Conservation (phyloP, 1,140 invertebrate species). For the Ceratina japonica region DNA sequence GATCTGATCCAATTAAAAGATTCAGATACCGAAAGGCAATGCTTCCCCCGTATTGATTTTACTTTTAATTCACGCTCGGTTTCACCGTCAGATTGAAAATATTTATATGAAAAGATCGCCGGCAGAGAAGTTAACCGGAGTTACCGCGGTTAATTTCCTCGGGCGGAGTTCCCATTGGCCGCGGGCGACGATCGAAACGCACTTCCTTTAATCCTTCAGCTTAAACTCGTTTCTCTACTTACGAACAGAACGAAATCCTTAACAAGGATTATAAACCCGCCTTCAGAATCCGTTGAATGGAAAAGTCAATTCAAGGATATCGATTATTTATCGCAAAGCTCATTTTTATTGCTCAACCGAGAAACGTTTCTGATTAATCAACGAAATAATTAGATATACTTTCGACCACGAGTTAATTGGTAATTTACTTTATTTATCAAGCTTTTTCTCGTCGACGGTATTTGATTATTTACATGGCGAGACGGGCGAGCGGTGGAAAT, state of each 20-base stretch:
- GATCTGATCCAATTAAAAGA: neutral
- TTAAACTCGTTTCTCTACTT: too few species aligned
- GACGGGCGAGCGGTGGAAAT: neutral
- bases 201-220: too few species aligned
- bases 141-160: conserved; percentile 19
- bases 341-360: too few species aligned
- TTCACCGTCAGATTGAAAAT: neutral
- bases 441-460: conserved; percentile 16
- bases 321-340: too few species aligned
- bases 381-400: too few species aligned
- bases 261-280: too few species aligned
- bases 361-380: too few species aligned
- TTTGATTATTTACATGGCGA: conserved; percentile 49
- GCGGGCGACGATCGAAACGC: neutral
- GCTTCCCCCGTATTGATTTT: neutral
- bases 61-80: neutral
- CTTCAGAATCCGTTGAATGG: too few species aligned
- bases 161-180: neutral
- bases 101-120: neutral
- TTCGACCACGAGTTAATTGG: neutral
- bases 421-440: conserved; percentile 25
- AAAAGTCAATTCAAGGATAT: too few species aligned
- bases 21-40: neutral
- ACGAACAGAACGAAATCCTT: too few species aligned
- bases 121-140: neutral